Conservation (phyloP, 2,888 invertebrate species). For the Ochlodes sylvanus region DNA sequence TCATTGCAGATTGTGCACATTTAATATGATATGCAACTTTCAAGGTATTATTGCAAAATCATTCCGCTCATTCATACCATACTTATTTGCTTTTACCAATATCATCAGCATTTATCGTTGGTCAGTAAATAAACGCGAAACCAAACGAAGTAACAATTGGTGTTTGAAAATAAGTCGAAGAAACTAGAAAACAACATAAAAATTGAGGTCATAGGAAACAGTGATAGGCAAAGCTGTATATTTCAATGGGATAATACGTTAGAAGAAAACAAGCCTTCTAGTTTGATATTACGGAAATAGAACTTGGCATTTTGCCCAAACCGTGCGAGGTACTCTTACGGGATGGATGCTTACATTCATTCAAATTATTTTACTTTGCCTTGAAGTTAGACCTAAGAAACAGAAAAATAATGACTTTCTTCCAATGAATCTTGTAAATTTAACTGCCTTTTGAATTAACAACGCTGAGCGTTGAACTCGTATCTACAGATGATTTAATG, state of each 20-base stretch:
- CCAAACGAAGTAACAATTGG: not conserved
- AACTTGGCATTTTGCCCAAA: constrained; percentile 34
- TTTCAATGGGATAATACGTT: constrained; percentile 38
- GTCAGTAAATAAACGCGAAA: too few species aligned
- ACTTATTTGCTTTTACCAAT: too few species aligned
- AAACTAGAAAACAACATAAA: constrained; percentile 20
- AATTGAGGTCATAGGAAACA: constrained; percentile 24
- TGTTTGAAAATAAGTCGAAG: not conserved
- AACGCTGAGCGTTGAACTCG: too few species aligned
- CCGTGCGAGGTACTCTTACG: constrained; percentile 20
- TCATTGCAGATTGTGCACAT: too few species aligned
- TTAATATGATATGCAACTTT: too few species aligned
- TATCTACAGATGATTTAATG: too few species aligned
- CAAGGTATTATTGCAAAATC: too few species aligned
- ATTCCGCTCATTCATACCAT: too few species aligned
- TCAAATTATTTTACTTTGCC: constrained; percentile 34
- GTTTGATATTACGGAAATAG: constrained; percentile 32
- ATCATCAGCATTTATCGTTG: too few species aligned
- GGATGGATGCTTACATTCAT: constrained; percentile 31
- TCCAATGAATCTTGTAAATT: too few species aligned
- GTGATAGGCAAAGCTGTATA: constrained; percentile 29
- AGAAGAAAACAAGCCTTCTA: constrained; percentile 31
- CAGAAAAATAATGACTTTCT: not conserved
- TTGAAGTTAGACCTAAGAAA: not conserved
- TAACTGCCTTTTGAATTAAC: too few species aligned